phyloP scores from a whole-genome alignment of 1,140 invertebrate species.

The Drosophila mauritiana region DNA sequence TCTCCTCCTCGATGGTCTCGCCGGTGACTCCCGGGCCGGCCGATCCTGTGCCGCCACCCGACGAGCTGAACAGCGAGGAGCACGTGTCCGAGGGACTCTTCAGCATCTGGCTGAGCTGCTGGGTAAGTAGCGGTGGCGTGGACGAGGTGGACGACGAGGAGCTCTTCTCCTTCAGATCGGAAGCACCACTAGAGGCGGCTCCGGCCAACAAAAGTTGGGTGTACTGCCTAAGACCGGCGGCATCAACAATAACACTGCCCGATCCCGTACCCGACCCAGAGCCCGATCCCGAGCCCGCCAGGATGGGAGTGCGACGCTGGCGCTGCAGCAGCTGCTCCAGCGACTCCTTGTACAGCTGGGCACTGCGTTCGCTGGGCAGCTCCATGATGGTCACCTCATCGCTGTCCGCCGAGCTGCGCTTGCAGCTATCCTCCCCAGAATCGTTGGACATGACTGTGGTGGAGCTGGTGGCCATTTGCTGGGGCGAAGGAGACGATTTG shows the following conservation, averaged over 20 bases:
- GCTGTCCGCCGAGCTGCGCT: constrained; percentile 53
- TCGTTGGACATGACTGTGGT: constrained; percentile 39
- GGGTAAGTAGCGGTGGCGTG: constrained; percentile 76
- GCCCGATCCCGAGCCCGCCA: background rate
- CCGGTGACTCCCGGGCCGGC: background rate
- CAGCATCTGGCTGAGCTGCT: constrained; percentile 75
- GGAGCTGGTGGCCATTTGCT: constrained; percentile 73
- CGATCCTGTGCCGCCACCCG: background rate
- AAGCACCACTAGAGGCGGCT: constrained; percentile 63
- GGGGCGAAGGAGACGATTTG: constrained; percentile 71
- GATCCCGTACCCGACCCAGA: background rate
- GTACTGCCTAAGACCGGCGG: constrained; percentile 66
- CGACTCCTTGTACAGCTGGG: constrained; percentile 77
- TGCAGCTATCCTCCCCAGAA: constrained; percentile 35
- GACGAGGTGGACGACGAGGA: constrained; percentile 84
- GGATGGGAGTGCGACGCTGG: constrained; percentile 20
- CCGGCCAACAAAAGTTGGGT: constrained; percentile 67
- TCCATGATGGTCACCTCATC: constrained; percentile 75
- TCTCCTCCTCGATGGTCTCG: constrained; percentile 84
- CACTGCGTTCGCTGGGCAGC: constrained; percentile 61
- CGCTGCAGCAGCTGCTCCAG: constrained; percentile 77
- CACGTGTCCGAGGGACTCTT: constrained; percentile 82
- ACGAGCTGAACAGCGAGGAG: constrained; percentile 74
- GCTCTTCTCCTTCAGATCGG: constrained; percentile 81
- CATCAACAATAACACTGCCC: constrained; percentile 60